phyloP scores from a whole-genome alignment of 2,113 vertebrate genomes.

The Camelus dromedarius region DNA sequence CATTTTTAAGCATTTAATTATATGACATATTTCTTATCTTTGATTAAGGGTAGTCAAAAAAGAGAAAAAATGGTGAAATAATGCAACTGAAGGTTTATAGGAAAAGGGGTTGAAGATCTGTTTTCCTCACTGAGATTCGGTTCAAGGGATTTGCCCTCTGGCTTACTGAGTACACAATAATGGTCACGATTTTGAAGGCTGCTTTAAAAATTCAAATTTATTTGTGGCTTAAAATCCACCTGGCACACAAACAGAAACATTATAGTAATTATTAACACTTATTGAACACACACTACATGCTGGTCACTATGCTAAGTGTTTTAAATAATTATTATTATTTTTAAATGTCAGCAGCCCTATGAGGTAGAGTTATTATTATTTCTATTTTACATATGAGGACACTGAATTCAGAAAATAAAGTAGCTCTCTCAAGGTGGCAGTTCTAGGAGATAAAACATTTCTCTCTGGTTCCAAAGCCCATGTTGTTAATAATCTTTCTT shows the following conservation, averaged over 20 bases:
- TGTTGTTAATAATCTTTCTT: not conserved
- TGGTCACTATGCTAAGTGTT: slow-evolving; percentile 6
- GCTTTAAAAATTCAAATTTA: slow-evolving; percentile 21
- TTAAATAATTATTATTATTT: slow-evolving; percentile 51
- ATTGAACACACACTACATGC: not conserved
- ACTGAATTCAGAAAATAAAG: slow-evolving; percentile 17
- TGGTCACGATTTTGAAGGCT: not conserved
- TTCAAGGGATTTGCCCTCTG: not conserved
- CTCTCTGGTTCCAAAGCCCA: not conserved
- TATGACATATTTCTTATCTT: not conserved
- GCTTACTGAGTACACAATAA: not conserved
- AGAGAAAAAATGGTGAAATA: not conserved
- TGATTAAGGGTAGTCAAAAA: not conserved
- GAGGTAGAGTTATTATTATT: not conserved
- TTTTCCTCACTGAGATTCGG: not conserved
- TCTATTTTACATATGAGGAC: slow-evolving; percentile 1
- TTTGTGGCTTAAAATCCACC: slow-evolving; percentile 36
- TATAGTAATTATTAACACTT: slow-evolving; percentile 20
- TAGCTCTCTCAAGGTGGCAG: not conserved
- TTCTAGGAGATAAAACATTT: slow-evolving; percentile 1
- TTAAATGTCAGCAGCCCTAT: slow-evolving; percentile 51
- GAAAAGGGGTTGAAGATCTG: not conserved
- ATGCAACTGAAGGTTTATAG: not conserved
- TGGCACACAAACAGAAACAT: slow-evolving; percentile 4
- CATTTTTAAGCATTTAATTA: not conserved